Percentiles rank a stretch among this genome's conserved stretches.
Evolutionary conservation across 2,888 invertebrate species (phyloP).

Genomic region (Hirtodrosophila duncani): DNA sequence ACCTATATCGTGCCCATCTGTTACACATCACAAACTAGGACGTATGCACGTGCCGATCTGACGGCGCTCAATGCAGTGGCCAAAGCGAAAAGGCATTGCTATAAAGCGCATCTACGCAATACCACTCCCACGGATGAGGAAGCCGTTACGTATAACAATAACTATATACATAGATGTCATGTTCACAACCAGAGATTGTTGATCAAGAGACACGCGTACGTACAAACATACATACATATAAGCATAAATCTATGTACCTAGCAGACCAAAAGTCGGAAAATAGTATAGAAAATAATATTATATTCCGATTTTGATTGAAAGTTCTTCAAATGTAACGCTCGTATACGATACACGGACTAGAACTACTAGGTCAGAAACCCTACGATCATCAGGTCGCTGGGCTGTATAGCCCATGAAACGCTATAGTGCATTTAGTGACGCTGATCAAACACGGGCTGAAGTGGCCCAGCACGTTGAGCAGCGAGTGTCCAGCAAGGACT

Average conservation of each 20-base stretch:
- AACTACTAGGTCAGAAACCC: too few species aligned
- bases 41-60: slow-evolving; percentile 60
- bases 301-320: too few species aligned
- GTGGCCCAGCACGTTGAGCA: slow-evolving; percentile 92
- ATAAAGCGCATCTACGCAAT: slow-evolving; percentile 58
- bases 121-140: slow-evolving; percentile 52
- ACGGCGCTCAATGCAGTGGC: slow-evolving; percentile 34
- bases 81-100: slow-evolving; percentile 13
- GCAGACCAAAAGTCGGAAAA: too few species aligned
- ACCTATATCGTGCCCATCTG: slow-evolving; percentile 62
- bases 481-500: slow-evolving; percentile 92
- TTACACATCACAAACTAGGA: slow-evolving; percentile 66
- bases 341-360: too few species aligned
- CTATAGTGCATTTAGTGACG: slow-evolving; percentile 90
- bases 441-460: slow-evolving; percentile 92
- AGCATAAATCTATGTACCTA: too few species aligned
- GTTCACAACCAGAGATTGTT: too few species aligned
- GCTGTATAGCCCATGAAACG: too few species aligned
- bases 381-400: too few species aligned
- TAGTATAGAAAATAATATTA: too few species aligned
- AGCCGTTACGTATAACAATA: slow-evolving; percentile 65
- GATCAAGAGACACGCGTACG: too few species aligned
- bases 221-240: too few species aligned
- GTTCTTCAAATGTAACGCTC: too few species aligned
- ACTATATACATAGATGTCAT: slow-evolving; percentile 70